Evolutionary conservation across 2,113 vertebrate species (phyloP), one percentile per base, ranked within the genome.

Genomic region (Corvus moneduloides): DNA sequence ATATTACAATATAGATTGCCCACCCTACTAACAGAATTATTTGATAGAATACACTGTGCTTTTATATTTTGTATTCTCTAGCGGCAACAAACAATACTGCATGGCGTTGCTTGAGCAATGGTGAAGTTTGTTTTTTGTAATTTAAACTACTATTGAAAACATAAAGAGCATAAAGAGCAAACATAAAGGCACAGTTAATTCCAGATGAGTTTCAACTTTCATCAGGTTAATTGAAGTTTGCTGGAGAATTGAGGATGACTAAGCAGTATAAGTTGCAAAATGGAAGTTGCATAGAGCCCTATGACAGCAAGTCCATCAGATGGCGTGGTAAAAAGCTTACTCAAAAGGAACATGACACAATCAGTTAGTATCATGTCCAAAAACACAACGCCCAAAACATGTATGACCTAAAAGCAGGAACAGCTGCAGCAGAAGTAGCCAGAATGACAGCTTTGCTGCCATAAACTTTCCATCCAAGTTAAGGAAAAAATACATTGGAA

Each of bases 391-490:
- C 93, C 97, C 97, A 98, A 97, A 97, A 97, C 93, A 97, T 92
- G 95, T 95, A 96, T 97, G 97, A 98, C 97, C 98, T 97, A 97
- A 94, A 97, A 98, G 98, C 97, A 97, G 97, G 87, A 98, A 97
- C 92, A 97, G 96, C 97, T 93, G 96, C 97, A 97, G 97, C 96
- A 98, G 96, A 97, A 94, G 97, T 90, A 97, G 97, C 98, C 97
- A 97, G 95, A 94, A 88, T 84, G 95, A 97, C 96, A 97, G 97
- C 97, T 98, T 98, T 98, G 98, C 97, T 98, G 98, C 98, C 96
- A 94, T 97, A 98, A 98, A 97, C 98, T 98, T 98, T 98, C 98
- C 97, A 98, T 98, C 98, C 93, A 97, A 97, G 90, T 96, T 97
- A 98, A 96, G 1, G 95, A 95, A 97, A 97, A 97, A 93, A 97